Conservation (phyloP, 2,888 invertebrate species). For the Caenorhabditis auriculariae region DNA sequence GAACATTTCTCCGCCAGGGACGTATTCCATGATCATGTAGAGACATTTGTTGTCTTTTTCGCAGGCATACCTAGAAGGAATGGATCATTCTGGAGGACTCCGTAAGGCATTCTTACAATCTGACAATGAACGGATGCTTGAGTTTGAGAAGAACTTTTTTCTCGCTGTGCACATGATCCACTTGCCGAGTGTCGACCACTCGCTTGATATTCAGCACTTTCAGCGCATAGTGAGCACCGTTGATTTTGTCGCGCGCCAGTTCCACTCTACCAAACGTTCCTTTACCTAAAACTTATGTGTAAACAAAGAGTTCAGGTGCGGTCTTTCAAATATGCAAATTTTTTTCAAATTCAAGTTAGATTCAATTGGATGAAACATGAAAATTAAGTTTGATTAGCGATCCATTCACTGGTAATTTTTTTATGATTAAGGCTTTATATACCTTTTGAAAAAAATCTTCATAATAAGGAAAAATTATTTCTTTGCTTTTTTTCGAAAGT, state of each 20-base stretch:
- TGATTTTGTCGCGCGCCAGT: constrained; percentile 69
- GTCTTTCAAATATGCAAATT: no score
- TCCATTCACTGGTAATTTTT: no score
- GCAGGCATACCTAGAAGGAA: constrained; percentile 79
- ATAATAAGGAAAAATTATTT: no score
- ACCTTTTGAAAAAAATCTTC: no score
- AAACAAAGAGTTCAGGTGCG: no score
- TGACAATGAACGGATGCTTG: constrained; percentile 92
- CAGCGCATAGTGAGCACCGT: constrained; percentile 83
- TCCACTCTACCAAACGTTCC: constrained; percentile 96
- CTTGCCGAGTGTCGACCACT: constrained; percentile 85
- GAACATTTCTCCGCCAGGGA: constrained; percentile 93
- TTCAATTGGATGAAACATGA: no score
- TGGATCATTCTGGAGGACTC: background rate
- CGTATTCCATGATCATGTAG: constrained; percentile 95
- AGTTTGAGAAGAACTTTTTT: constrained; percentile 83
- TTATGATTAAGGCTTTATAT: no score
- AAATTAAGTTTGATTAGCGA: no score
- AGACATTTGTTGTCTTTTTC: constrained; percentile 85
- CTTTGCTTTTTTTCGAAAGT: no score
- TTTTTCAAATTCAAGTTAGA: no score
- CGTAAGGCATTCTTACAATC: constrained; percentile 74
- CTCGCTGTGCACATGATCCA: constrained; percentile 95
- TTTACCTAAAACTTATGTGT: constrained; percentile 71
- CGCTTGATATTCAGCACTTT: constrained; percentile 81